A percentile compares a stretch with the other conserved stretches of the same genome.
Evolutionary conservation across 2,113 vertebrate species (phyloP).

Genomic region (Potamarius usumacintae): DNA sequence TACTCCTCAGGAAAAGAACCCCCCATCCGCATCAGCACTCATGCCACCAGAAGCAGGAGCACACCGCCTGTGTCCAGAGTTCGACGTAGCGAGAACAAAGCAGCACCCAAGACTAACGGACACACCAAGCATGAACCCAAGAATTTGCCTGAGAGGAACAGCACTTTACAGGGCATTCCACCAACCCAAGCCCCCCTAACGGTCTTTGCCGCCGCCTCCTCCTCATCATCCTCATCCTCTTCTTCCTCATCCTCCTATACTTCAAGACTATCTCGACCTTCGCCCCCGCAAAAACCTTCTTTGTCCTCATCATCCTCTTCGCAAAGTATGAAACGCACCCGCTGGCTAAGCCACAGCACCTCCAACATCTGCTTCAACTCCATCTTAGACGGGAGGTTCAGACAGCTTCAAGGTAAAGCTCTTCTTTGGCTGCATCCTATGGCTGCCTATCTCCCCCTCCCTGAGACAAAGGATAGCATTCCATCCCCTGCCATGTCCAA

Average conservation of each 20-base stretch:
- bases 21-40: constrained; percentile 50
- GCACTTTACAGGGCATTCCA: constrained; percentile 60
- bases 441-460: constrained; percentile 24
- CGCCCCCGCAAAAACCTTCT: constrained; percentile 48
- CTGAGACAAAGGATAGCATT: constrained; percentile 19
- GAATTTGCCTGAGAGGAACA: constrained; percentile 69
- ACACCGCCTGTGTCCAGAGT: constrained; percentile 70
- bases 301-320: constrained; percentile 63
- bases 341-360: constrained; percentile 76
- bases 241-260: constrained; percentile 54
- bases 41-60: constrained; percentile 69
- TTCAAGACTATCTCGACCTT: constrained; percentile 58
- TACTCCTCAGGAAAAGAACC: constrained; percentile 62
- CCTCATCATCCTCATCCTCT: constrained; percentile 42
- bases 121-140: constrained; percentile 50
- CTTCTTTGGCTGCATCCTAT: not conserved
- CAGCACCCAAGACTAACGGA: constrained; percentile 45
- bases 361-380: constrained; percentile 77
- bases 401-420: constrained; percentile 78
- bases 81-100: constrained; percentile 58
- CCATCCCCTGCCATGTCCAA: constrained; percentile 53
- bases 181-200: constrained; percentile 41
- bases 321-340: constrained; percentile 68
- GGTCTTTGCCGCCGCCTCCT: constrained; percentile 44
- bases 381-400: constrained; percentile 77